Evolutionary conservation across 2,888 invertebrate genomes (phyloP).

Genomic region (Anthrax anthrax): DNA sequence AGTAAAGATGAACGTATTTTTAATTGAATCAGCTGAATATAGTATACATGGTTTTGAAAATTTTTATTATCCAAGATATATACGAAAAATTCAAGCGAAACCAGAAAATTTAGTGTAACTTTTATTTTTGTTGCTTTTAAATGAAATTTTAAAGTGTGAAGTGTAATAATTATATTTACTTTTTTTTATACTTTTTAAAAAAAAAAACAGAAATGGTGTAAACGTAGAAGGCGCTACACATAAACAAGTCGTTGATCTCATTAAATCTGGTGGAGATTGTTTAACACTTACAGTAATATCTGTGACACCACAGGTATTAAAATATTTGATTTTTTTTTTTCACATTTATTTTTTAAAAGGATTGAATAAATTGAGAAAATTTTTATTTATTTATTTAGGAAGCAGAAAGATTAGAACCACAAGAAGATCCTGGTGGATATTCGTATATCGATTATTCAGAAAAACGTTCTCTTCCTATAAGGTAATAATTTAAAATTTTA

Average conservation of each 20-base stretch:
- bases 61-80: background rate
- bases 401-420: slow-evolving; percentile 68
- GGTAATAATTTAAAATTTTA: slow-evolving; percentile 15
- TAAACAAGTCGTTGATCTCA: slow-evolving; percentile 97
- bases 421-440: slow-evolving; percentile 64
- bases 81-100: background rate
- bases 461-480: slow-evolving; percentile 72
- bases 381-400: slow-evolving; percentile 38
- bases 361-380: too few species aligned
- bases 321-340: background rate
- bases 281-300: slow-evolving; percentile 93
- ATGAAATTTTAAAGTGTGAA: too few species aligned
- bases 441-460: slow-evolving; percentile 84
- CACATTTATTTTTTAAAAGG: background rate
- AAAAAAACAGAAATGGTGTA: slow-evolving; percentile 81
- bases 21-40: slow-evolving; percentile 3
- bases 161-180: background rate
- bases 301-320: slow-evolving; percentile 72
- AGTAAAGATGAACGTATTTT: background rate
- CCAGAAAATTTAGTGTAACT: background rate
- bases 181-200: slow-evolving; percentile 29
- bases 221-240: slow-evolving; percentile 99
- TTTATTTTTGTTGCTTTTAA: too few species aligned
- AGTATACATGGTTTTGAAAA: slow-evolving; percentile 1
- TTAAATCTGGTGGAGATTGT: slow-evolving; percentile 96